phyloP scores from a whole-genome alignment of 2,797 vertebrate species.

The Eupleurogrammus muticus region DNA sequence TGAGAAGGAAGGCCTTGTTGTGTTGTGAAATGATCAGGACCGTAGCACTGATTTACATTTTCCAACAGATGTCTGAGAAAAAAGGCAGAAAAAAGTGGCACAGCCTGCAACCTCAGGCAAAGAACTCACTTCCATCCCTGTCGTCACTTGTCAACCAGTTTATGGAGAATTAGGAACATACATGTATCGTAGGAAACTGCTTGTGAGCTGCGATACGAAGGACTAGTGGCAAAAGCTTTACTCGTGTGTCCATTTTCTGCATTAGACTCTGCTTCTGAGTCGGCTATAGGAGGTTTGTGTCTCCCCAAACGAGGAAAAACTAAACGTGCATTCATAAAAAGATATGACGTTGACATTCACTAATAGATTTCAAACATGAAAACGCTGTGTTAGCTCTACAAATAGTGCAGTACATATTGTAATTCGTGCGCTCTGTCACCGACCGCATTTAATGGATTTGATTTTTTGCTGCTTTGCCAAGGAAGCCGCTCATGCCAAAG shows the following conservation, averaged over 20 bases:
- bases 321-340: background rate
- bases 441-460: slow-evolving; percentile 23
- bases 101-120: slow-evolving; percentile 18
- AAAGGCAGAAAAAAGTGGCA: slow-evolving; percentile 4
- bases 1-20: slow-evolving; percentile 24
- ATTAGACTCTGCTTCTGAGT: background rate
- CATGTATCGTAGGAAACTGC: background rate
- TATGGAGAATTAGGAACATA: slow-evolving; percentile 20
- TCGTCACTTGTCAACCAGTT: slow-evolving; percentile 7
- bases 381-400: slow-evolving; percentile 1
- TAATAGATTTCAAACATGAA: slow-evolving; percentile 13
- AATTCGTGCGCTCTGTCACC: slow-evolving; percentile 9
- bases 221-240: background rate
- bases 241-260: background rate
- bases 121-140: slow-evolving; percentile 23
- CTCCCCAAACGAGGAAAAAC: slow-evolving; percentile 10
- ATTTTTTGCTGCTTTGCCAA: slow-evolving; percentile 34
- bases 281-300: background rate
- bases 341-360: background rate
- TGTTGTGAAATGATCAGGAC: slow-evolving; percentile 22
- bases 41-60: slow-evolving; percentile 42
- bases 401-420: slow-evolving; percentile 19
- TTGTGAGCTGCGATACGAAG: slow-evolving; percentile 8
- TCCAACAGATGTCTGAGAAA: slow-evolving; percentile 33
- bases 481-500: slow-evolving; percentile 13